Evolutionary conservation across 2,888 invertebrate genomes (phyloP).

Genomic region (Conops quadrifasciatus): DNA sequence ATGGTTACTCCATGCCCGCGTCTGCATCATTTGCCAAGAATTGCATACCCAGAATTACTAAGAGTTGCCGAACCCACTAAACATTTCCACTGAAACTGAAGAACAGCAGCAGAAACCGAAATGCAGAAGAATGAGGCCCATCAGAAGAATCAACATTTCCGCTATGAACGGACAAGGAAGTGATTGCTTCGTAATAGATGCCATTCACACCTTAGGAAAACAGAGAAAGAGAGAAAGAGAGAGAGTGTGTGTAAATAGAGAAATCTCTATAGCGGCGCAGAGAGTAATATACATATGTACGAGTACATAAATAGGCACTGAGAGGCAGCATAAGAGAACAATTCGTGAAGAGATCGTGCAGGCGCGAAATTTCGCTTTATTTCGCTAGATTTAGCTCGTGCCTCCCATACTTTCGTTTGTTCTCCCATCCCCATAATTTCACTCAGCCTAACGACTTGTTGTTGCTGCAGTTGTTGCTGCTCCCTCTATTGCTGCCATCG

Average conservation of each 20-base stretch:
- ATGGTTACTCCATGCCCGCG: too few species aligned
- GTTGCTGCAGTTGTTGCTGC: conserved; percentile 10
- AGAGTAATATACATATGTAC: background rate
- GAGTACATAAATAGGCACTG: background rate
- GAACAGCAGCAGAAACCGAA: conserved; percentile 20
- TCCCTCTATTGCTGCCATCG: background rate
- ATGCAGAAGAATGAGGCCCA: conserved; percentile 5
- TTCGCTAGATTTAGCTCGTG: conserved; percentile 3
- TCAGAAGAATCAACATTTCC: conserved; percentile 45
- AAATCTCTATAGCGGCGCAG: background rate
- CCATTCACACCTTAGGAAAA: too few species aligned
- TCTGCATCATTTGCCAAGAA: too few species aligned
- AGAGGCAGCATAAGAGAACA: background rate
- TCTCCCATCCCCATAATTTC: too few species aligned
- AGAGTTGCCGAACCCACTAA: background rate
- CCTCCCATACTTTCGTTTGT: conserved; percentile 4
- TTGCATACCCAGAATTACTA: background rate
- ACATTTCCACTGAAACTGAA: background rate
- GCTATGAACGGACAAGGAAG: conserved; percentile 45
- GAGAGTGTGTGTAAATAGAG: background rate
- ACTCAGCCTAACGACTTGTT: too few species aligned
- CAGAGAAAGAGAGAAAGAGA: background rate
- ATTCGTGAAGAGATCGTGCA: background rate
- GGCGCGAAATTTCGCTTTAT: background rate
- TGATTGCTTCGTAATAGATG: background rate